Conservation (phyloP, 2,113 vertebrate species). For the Okapia johnstoni region DNA sequence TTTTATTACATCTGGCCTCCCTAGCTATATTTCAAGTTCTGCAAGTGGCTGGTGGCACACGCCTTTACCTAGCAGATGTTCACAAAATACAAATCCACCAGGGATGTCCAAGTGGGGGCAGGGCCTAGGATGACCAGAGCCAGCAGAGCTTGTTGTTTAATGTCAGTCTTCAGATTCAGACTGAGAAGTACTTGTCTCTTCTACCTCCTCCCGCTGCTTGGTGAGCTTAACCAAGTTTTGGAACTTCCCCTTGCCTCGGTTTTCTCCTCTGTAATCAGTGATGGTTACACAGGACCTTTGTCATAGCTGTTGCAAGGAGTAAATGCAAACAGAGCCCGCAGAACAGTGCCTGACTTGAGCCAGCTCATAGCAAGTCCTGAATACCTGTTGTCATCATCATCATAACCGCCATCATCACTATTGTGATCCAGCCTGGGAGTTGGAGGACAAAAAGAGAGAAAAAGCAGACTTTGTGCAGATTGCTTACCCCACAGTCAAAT, state of each 20-base stretch:
- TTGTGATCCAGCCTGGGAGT: background rate
- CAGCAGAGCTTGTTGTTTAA: background rate
- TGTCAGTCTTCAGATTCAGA: background rate
- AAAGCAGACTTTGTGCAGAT: background rate
- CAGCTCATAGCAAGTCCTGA: rapidly evolving
- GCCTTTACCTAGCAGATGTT: background rate
- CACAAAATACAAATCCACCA: background rate
- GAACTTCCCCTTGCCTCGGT: background rate
- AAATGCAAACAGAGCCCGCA: rapidly evolving
- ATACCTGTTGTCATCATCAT: background rate
- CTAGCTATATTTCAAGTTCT: background rate
- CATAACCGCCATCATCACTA: background rate
- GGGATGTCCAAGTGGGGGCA: background rate
- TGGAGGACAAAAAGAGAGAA: background rate
- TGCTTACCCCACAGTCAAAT: too few species aligned
- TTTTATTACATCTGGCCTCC: background rate
- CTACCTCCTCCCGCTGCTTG: background rate
- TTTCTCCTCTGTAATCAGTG: background rate
- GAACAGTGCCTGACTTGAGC: background rate
- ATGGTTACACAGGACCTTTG: background rate
- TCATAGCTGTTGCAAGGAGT: background rate
- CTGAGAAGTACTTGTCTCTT: background rate
- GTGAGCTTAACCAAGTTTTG: rapidly evolving
- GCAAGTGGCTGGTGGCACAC: background rate
- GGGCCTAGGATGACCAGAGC: background rate